Percentiles rank a stretch among this genome's conserved stretches.
phyloP scores from a whole-genome alignment of 2,888 invertebrate species.

The Brachyptera risi region DNA sequence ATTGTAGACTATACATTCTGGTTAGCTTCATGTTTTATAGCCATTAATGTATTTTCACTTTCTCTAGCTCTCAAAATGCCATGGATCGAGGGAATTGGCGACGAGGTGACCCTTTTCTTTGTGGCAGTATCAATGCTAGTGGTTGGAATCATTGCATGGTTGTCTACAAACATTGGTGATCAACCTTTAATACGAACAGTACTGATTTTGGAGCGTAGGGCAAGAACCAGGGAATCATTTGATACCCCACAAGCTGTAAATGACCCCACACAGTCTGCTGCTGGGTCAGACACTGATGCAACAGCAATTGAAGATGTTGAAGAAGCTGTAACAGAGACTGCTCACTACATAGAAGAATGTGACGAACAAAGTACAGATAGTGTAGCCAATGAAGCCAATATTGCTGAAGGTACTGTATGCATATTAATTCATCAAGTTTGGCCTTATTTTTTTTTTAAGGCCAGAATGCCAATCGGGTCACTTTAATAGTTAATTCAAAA shows the following conservation, averaged over 20 bases:
- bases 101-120: slow-evolving; percentile 75
- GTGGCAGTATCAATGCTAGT: slow-evolving; percentile 55
- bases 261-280: slow-evolving; percentile 31
- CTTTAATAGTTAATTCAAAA: no score
- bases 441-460: no score
- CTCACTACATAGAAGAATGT: slow-evolving; percentile 41
- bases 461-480: no score
- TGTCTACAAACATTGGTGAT: slow-evolving; percentile 70
- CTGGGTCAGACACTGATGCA: slow-evolving; percentile 36
- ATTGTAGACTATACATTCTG: no score
- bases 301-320: slow-evolving; percentile 38
- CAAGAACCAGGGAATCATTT: slow-evolving; percentile 44
- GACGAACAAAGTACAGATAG: slow-evolving; percentile 13
- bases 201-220: slow-evolving; percentile 57
- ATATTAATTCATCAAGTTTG: no score
- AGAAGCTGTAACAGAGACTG: slow-evolving; percentile 40
- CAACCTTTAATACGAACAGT: slow-evolving; percentile 65
- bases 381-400: neutral
- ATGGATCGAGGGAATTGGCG: slow-evolving; percentile 76
- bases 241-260: slow-evolving; percentile 38
- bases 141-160: slow-evolving; percentile 64
- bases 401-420: no score
- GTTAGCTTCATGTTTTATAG: no score
- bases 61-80: slow-evolving; percentile 50
- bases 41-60: no score